Evolutionary conservation across 2,888 invertebrate genomes (phyloP).

Genomic region (Apocheima hispidaria): DNA sequence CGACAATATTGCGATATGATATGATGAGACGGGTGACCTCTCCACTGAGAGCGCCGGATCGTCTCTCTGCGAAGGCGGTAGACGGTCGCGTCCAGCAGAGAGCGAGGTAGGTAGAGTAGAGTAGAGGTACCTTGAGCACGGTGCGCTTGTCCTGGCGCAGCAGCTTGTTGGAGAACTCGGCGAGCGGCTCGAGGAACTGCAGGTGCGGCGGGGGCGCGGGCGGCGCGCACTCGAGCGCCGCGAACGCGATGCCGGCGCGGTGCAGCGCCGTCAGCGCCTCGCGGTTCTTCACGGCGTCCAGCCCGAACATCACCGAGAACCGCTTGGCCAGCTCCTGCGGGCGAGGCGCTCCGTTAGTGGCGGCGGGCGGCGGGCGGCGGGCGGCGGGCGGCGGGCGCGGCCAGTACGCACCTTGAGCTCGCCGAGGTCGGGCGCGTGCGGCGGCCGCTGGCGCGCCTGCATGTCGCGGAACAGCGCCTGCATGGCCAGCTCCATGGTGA

Average conservation of each 20-base stretch:
- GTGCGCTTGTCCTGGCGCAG: conserved; percentile 98
- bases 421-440: conserved; percentile 89
- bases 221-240: conserved; percentile 67
- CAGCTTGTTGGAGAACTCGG: conserved; percentile 98
- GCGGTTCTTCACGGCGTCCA: conserved; percentile 98
- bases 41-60: no score
- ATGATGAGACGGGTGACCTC: no score
- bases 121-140: conserved; percentile 88
- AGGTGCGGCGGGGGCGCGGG: conserved; percentile 94
- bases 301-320: conserved; percentile 98
- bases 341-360: not conserved
- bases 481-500: conserved; percentile 97
- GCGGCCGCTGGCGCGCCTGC: conserved; percentile 56
- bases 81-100: no score
- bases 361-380: no score
- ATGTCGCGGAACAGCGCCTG: conserved; percentile 94
- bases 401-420: conserved; percentile 91
- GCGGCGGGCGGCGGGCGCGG: not conserved
- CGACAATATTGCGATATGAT: not conserved
- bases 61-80: no score
- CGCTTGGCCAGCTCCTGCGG: conserved; percentile 96
- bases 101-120: no score
- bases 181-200: conserved; percentile 96
- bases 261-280: conserved; percentile 98
- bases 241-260: conserved; percentile 96